These are phyloP conservation scores for Sycophaga agraensis DNA, from an alignment of 1,140 invertebrate species.

Conservation along the genomic window DNA sequence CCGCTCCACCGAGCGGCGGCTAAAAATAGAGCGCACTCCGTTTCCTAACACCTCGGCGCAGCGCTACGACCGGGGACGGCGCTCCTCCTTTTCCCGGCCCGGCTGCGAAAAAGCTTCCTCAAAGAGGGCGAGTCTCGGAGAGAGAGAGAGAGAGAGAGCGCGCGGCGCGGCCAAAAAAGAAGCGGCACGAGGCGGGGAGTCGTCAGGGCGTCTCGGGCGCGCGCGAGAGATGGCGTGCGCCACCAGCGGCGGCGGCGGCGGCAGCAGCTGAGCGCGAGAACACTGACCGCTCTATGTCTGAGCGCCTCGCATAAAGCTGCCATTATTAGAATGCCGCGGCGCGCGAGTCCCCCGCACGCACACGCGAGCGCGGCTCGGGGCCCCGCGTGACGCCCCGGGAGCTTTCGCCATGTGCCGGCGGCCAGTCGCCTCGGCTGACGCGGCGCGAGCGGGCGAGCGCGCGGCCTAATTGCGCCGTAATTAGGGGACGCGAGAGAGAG, in stretches of 20 bases:
- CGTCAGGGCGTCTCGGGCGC: neutral
- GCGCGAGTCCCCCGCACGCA: no score
- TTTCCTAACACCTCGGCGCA: no score
- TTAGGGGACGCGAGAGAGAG: constrained; percentile 16
- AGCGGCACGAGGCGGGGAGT: neutral
- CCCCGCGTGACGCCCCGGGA: constrained; percentile 21
- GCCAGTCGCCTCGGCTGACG: constrained; percentile 43
- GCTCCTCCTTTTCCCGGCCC: no score
- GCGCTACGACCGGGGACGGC: no score
- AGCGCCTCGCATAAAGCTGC: constrained; percentile 42
- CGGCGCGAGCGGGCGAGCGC: constrained; percentile 32
- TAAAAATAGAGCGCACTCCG: no score
- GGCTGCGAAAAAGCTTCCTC: neutral
- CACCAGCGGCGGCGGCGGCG: no score
- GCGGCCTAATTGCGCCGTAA: constrained; percentile 42
- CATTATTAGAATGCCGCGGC: constrained; percentile 47
- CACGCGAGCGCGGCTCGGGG: no score
- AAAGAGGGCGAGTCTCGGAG: neutral
- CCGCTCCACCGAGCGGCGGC: no score
- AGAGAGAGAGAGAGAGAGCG: neutral
- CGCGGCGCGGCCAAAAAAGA: neutral
- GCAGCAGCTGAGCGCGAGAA: constrained; percentile 13
- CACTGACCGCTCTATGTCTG: constrained; percentile 29
- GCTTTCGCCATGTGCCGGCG: constrained; percentile 43
- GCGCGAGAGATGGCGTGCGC: neutral